These are phyloP conservation scores for Drosophila tripunctata DNA, from an alignment of 2,888 invertebrate genomes.

Conservation along the genomic window DNA sequence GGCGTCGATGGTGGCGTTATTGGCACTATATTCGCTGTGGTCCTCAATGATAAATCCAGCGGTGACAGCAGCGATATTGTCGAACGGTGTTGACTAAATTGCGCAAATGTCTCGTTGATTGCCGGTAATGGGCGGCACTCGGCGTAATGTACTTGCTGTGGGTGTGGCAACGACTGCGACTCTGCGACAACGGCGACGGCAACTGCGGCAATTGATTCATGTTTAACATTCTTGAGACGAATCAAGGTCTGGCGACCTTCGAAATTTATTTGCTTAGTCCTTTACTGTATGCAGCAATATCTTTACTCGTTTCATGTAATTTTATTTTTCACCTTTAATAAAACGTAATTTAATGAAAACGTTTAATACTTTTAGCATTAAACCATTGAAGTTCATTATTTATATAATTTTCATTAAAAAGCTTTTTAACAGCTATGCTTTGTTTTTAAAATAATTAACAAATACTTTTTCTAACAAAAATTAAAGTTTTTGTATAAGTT, in stretches of 20 bases:
- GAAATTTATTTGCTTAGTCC: neutral
- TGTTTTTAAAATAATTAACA: no score
- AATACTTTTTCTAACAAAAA: no score
- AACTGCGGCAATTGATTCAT: constrained; percentile 38
- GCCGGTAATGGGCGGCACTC: constrained; percentile 82
- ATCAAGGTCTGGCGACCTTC: neutral
- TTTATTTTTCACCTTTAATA: no score
- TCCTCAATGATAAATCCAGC: constrained; percentile 83
- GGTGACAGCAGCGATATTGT: constrained; percentile 80
- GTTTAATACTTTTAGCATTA: no score
- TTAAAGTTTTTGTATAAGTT: no score
- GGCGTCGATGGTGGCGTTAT: constrained; percentile 84
- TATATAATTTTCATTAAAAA: no score
- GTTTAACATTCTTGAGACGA: constrained; percentile 38
- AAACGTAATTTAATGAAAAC: no score
- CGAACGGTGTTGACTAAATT: constrained; percentile 77
- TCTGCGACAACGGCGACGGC: constrained; percentile 27
- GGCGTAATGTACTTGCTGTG: constrained; percentile 54
- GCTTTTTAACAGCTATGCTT: no score
- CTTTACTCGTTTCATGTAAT: no score
- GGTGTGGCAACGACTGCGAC: constrained; percentile 35
- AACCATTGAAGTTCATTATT: no score
- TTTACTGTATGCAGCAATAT: neutral
- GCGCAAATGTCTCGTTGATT: constrained; percentile 83
- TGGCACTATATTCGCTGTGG: constrained; percentile 80